Evolutionary conservation across 2,888 invertebrate genomes (phyloP).

Genomic region (Pocota personata): DNA sequence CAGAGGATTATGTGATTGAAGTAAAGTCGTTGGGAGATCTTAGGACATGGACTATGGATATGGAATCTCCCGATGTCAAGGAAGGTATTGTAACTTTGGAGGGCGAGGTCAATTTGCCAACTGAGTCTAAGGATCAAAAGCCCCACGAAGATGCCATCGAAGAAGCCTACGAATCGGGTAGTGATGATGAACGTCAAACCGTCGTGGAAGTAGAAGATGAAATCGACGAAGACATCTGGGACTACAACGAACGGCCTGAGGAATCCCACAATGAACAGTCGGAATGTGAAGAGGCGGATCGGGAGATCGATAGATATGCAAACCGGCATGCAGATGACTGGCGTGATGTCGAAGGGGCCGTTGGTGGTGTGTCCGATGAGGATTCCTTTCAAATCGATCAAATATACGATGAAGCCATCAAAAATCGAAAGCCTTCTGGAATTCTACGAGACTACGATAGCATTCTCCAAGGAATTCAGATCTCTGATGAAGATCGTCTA

Average conservation of each 20-base stretch:
- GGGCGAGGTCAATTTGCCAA: neutral
- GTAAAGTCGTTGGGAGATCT: constrained; percentile 78
- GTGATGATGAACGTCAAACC: constrained; percentile 81
- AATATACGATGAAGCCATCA: constrained; percentile 81
- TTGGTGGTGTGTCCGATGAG: constrained; percentile 78
- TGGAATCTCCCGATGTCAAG: constrained; percentile 25
- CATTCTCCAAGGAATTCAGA: constrained; percentile 78
- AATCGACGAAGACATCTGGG: constrained; percentile 81
- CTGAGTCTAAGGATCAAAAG: neutral
- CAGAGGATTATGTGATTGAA: constrained; percentile 79
- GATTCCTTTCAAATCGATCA: constrained; percentile 81
- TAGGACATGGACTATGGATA: constrained; percentile 78
- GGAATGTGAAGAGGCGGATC: constrained; percentile 81
- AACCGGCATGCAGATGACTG: constrained; percentile 79
- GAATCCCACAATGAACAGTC: constrained; percentile 82
- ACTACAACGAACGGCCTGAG: constrained; percentile 80
- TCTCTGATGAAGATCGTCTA: constrained; percentile 71
- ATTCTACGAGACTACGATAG: constrained; percentile 80
- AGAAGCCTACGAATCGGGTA: constrained; percentile 77
- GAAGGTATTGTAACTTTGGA: neutral
- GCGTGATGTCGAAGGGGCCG: constrained; percentile 79
- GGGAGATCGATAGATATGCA: constrained; percentile 80
- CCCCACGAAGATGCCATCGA: constrained; percentile 20
- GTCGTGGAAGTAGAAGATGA: constrained; percentile 82
- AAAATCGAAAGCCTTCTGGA: constrained; percentile 80